A percentile compares a stretch with the other conserved stretches of the same genome.
These are phyloP conservation scores for Colistium nudipinnis DNA, from an alignment of 2,113 vertebrate genomes.

Conservation along the genomic window DNA sequence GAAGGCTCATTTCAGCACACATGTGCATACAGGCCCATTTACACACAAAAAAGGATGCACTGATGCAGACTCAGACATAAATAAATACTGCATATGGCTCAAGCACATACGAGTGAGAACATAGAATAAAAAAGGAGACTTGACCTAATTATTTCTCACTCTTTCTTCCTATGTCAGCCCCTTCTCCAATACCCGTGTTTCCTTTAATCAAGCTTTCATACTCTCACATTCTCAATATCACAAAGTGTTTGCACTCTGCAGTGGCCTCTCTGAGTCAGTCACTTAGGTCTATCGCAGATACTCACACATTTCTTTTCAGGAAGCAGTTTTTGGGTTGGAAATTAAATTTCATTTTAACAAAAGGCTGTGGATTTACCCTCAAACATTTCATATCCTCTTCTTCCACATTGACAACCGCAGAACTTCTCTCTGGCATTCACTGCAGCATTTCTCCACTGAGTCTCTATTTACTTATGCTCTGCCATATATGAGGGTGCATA, in stretches of 20 bases:
- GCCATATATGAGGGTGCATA: constrained; percentile 19
- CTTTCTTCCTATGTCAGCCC: constrained; percentile 44
- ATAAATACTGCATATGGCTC: constrained; percentile 6
- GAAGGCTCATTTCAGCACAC: neutral
- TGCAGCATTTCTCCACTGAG: constrained; percentile 8
- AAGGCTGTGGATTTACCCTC: constrained; percentile 38
- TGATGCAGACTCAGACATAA: constrained; percentile 5
- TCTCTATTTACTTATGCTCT: constrained; percentile 45
- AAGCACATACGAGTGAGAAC: constrained; percentile 14
- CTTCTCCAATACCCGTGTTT: constrained; percentile 15
- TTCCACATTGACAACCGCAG: constrained; percentile 23
- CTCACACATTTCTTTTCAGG: constrained; percentile 38
- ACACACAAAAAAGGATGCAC: constrained; percentile 8
- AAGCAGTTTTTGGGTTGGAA: constrained; percentile 30
- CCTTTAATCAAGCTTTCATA: constrained; percentile 56
- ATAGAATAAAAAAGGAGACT: constrained; percentile 13
- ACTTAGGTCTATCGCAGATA: constrained; percentile 37
- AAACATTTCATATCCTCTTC: constrained; percentile 31
- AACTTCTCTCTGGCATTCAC: constrained; percentile 5
- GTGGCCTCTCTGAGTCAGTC: constrained; percentile 50
- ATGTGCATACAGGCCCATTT: neutral
- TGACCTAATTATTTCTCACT: constrained; percentile 48
- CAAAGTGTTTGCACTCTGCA: constrained; percentile 48
- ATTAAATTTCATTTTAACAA: constrained; percentile 50
- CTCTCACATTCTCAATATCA: constrained; percentile 56